Evolutionary conservation across 2,797 vertebrate species (phyloP).

Genomic region (Scomberomorus guttatus): DNA sequence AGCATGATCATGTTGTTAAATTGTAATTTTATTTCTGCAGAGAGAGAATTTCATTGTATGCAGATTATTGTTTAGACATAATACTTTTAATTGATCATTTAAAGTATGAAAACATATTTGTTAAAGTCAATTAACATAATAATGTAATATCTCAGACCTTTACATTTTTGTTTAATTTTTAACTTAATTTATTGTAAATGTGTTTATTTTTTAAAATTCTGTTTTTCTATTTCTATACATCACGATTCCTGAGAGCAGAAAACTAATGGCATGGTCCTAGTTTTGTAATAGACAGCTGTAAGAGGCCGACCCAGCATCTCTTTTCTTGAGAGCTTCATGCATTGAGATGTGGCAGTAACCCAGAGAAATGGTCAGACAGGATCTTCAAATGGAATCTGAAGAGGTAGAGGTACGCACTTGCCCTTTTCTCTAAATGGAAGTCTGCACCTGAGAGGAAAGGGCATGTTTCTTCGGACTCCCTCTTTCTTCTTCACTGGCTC

Average conservation of each 20-base stretch:
- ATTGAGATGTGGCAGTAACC: slow-evolving; percentile 51
- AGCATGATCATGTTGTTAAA: not conserved
- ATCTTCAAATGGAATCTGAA: slow-evolving; percentile 75
- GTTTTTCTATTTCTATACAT: slow-evolving; percentile 6
- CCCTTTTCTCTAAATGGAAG: slow-evolving; percentile 69
- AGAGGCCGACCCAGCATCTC: slow-evolving; percentile 31
- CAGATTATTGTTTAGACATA: not conserved
- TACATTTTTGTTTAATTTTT: no score
- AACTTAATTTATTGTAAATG: no score
- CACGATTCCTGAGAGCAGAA: slow-evolving; percentile 13
- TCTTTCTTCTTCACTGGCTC: slow-evolving; percentile 17
- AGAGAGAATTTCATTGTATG: not conserved
- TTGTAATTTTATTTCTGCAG: not conserved
- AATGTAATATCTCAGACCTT: no score
- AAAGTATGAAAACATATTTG: not conserved
- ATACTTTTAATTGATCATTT: slow-evolving; percentile 2
- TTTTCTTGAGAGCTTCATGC: slow-evolving; percentile 38
- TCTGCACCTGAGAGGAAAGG: slow-evolving; percentile 47
- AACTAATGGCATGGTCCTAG: slow-evolving; percentile 8
- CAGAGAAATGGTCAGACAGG: slow-evolving; percentile 34
- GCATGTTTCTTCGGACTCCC: slow-evolving; percentile 14
- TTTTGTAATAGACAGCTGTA: slow-evolving; percentile 19
- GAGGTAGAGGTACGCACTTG: slow-evolving; percentile 45
- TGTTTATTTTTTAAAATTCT: not conserved
- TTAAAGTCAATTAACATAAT: not conserved